Evolutionary conservation across 2,888 invertebrate species (phyloP).

Genomic region (Chymomyza caudatula): DNA sequence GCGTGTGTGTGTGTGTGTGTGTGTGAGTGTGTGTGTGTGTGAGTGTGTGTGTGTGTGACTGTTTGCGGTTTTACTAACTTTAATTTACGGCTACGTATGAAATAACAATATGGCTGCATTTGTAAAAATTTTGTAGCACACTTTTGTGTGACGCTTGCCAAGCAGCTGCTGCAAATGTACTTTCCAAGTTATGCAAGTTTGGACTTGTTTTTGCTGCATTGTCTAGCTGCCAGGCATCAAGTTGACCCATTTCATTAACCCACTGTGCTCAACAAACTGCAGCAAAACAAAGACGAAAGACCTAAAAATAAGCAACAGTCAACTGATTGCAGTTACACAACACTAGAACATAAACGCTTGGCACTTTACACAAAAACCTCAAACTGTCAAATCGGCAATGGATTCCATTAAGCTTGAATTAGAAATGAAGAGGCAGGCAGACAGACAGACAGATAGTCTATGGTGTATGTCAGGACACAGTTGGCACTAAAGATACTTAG

Average conservation of each 20-base stretch:
- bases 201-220: background rate
- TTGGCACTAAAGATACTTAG: no score
- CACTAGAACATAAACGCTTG: background rate
- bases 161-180: background rate
- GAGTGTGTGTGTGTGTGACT: background rate
- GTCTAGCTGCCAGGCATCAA: background rate
- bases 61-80: background rate
- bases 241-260: slow-evolving; percentile 28
- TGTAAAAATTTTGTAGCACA: background rate
- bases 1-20: background rate
- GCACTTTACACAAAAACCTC: slow-evolving; percentile 12
- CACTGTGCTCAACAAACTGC: slow-evolving; percentile 1
- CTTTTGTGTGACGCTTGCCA: background rate
- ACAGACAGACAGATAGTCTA: no score
- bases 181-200: background rate
- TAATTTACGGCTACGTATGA: background rate
- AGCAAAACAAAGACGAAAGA: background rate
- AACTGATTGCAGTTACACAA: background rate
- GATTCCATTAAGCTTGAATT: slow-evolving; percentile 41
- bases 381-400: slow-evolving; percentile 34
- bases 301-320: background rate
- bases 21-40: slow-evolving; percentile 15
- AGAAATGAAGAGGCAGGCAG: slow-evolving; percentile 13
- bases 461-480: no score
- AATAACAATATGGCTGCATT: background rate